phyloP scores from a whole-genome alignment of 2,113 vertebrate genomes.

The Oncorhynchus nerka region DNA sequence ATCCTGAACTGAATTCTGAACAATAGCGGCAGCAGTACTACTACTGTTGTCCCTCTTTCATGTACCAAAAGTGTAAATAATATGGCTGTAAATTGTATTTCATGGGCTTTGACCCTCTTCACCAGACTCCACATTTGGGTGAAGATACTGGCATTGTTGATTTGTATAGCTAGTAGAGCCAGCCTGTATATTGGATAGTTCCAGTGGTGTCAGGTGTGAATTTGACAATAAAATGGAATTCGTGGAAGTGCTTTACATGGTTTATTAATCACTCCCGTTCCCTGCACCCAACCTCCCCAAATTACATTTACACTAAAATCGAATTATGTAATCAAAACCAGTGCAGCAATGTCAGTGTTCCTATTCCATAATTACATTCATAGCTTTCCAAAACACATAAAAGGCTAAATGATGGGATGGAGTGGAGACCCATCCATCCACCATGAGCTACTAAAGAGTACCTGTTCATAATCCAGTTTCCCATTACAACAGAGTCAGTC shows the following conservation, averaged over 20 bases:
- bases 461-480: neutral
- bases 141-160: no score
- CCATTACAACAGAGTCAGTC: slow-evolving; percentile 2
- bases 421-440: slow-evolving; percentile 8
- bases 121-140: no score
- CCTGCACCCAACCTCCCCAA: slow-evolving; percentile 40
- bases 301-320: slow-evolving; percentile 61
- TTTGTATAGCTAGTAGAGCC: neutral
- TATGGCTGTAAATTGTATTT: no score
- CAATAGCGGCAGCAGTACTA: neutral
- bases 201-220: neutral
- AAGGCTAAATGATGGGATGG: slow-evolving; percentile 9
- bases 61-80: neutral
- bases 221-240: neutral
- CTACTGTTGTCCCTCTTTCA: neutral
- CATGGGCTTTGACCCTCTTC: no score
- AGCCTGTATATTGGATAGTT: neutral
- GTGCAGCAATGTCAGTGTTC: slow-evolving; percentile 62
- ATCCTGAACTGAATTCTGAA: neutral
- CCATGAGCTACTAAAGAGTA: neutral
- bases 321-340: slow-evolving; percentile 58
- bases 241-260: slow-evolving; percentile 37
- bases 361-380: slow-evolving; percentile 67
- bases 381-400: slow-evolving; percentile 40
- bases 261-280: slow-evolving; percentile 62